Percentiles rank a stretch among this genome's conserved stretches.
Evolutionary conservation across 2,113 vertebrate genomes (phyloP).

Genomic region (Halichoeres trimaculatus): DNA sequence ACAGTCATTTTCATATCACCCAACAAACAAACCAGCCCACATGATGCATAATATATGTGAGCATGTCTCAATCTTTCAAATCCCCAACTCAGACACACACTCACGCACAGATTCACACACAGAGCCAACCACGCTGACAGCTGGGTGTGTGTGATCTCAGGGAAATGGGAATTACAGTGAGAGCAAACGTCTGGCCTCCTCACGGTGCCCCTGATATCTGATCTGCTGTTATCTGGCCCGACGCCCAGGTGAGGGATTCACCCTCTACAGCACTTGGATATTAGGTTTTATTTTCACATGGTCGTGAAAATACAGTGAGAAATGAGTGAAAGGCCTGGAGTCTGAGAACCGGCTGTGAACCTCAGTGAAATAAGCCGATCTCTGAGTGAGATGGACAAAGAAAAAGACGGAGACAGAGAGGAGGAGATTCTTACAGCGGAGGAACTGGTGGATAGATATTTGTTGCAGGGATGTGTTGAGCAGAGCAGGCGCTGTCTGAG

Average conservation of each 20-base stretch:
- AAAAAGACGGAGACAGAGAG: not conserved
- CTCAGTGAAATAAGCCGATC: not conserved
- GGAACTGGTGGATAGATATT: constrained; percentile 72
- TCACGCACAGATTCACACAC: not conserved
- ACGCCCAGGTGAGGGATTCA: constrained; percentile 28
- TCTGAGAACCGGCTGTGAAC: not conserved
- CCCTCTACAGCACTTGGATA: constrained; percentile 35
- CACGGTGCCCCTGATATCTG: constrained; percentile 6
- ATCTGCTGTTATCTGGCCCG: constrained; percentile 37
- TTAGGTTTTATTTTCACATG: constrained; percentile 52
- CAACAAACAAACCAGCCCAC: not conserved
- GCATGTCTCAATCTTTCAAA: not conserved
- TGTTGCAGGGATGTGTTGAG: constrained; percentile 72
- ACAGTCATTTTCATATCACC: too few relatives aligned
- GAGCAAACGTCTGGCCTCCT: constrained; percentile 4
- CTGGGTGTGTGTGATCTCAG: not conserved
- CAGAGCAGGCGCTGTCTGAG: constrained; percentile 52
- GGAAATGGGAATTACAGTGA: constrained; percentile 29
- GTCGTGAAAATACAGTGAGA: constrained; percentile 27
- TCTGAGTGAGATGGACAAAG: not conserved
- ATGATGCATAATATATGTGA: not conserved
- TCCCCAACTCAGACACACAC: not conserved
- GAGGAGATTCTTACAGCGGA: constrained; percentile 39
- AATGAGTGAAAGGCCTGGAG: not conserved
- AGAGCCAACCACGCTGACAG: constrained; percentile 7